Evolutionary conservation across 2,888 invertebrate species (phyloP).

Genomic region (Megaustenia siamemsis): DNA sequence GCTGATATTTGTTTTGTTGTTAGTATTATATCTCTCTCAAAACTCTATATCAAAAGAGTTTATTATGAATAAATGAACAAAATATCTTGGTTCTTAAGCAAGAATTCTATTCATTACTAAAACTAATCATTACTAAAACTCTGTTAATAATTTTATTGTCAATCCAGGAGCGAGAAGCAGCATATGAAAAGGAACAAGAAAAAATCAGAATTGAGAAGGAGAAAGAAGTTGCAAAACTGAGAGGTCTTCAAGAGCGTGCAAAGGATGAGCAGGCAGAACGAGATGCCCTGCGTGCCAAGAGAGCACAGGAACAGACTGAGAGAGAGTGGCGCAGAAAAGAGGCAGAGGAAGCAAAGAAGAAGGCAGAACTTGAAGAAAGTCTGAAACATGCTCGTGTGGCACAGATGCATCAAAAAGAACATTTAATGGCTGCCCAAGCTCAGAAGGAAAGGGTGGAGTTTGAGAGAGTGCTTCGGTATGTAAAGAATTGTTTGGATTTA

Average conservation of each 20-base stretch:
- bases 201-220: conserved; percentile 79
- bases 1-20: too few species aligned
- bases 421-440: conserved; percentile 80
- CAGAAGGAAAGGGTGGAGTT: conserved; percentile 79
- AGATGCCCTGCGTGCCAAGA: conserved; percentile 79
- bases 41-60: too few species aligned
- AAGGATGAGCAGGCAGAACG: conserved; percentile 79
- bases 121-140: too few species aligned
- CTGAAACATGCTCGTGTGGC: conserved; percentile 76
- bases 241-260: conserved; percentile 79
- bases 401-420: conserved; percentile 80
- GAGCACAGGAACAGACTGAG: conserved; percentile 80
- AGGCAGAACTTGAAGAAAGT: conserved; percentile 77
- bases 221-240: conserved; percentile 77
- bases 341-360: conserved; percentile 75
- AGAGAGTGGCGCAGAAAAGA: conserved; percentile 80
- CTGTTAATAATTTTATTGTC: too few species aligned
- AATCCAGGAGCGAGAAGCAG: conserved; percentile 79
- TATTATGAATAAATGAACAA: too few species aligned
- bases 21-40: too few species aligned
- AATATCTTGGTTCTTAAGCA: too few species aligned
- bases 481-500: background rate
- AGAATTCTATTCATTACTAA: too few species aligned
- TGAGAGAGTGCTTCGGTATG: conserved; percentile 78
- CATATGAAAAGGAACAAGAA: conserved; percentile 78